Percentiles rank a stretch among this genome's conserved stretches.
Evolutionary conservation across 2,888 invertebrate genomes (phyloP).

Genomic region (Tortrix viridana): DNA sequence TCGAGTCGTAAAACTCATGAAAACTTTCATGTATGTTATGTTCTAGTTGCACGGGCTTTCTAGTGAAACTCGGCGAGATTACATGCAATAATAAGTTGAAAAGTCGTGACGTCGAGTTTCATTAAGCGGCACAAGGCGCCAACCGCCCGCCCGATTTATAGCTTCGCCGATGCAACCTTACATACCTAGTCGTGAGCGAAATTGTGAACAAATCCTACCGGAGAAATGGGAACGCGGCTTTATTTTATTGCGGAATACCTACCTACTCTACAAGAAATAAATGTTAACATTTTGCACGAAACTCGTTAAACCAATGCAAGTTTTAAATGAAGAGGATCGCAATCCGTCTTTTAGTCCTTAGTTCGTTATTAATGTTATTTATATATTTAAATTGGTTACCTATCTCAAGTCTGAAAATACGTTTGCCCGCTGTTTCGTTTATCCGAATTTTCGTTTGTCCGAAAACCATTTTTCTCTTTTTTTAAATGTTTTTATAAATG

Average conservation of each 20-base stretch:
- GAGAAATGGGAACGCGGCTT: conserved; percentile 60
- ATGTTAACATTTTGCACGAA: conserved; percentile 52
- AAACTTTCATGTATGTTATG: conserved; percentile 28
- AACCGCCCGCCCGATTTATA: conserved; percentile 60
- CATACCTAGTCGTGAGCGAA: conserved; percentile 54
- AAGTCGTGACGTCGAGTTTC: conserved; percentile 67
- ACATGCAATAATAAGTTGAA: conserved; percentile 50
- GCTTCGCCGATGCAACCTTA: conserved; percentile 59
- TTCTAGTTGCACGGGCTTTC: conserved; percentile 27
- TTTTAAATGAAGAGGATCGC: conserved; percentile 20
- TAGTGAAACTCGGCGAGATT: conserved; percentile 31
- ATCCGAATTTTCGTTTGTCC: no score
- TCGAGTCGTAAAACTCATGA: conserved; percentile 21
- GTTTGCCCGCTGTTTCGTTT: no score
- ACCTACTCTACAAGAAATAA: conserved; percentile 53
- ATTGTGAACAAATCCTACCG: conserved; percentile 65
- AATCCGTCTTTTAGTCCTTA: no score
- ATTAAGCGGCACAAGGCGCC: conserved; percentile 60
- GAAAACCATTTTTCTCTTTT: no score
- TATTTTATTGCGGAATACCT: conserved; percentile 59
- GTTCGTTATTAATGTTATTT: no score
- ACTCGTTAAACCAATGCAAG: conserved; percentile 33
- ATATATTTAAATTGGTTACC: no score
- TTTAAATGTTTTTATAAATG: no score
- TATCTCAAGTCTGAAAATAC: no score